A percentile compares a stretch with the other conserved stretches of the same genome.
Conservation (phyloP, 2,888 invertebrate species). For the Aplocera efformata region DNA sequence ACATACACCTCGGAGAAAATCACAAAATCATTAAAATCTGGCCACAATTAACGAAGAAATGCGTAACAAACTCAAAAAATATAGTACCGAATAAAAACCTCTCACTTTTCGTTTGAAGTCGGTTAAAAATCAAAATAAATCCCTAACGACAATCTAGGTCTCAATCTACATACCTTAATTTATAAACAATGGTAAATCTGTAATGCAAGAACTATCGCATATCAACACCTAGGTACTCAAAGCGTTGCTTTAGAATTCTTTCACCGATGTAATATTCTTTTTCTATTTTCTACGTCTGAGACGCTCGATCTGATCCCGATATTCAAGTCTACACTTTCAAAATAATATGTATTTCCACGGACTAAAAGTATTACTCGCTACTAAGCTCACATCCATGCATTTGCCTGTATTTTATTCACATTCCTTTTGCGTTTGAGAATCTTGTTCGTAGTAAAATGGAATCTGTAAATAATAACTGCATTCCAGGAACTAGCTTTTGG, state of each 20-base stretch:
- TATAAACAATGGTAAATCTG: conserved; percentile 3
- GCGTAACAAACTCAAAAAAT: no score
- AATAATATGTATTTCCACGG: conserved; percentile 32
- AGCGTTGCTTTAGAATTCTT: conserved; percentile 59
- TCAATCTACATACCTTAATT: no score
- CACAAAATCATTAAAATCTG: no score
- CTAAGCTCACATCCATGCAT: conserved; percentile 12
- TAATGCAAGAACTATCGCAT: conserved; percentile 21
- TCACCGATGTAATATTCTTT: conserved; percentile 68
- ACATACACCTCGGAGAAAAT: no score
- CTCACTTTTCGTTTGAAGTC: no score
- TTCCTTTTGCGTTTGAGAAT: conserved; percentile 10
- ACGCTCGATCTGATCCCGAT: conserved; percentile 37
- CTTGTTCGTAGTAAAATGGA: conserved; percentile 6
- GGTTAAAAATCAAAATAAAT: no score
- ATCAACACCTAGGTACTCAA: conserved; percentile 40
- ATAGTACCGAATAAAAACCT: no score
- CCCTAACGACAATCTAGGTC: no score
- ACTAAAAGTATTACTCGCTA: conserved; percentile 27
- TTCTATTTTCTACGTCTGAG: conserved; percentile 58
- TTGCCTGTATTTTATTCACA: conserved; percentile 16
- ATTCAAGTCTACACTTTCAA: conserved; percentile 41
- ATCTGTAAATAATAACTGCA: conserved; percentile 9
- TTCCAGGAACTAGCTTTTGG: conserved; percentile 2
- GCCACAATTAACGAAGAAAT: no score